Evolutionary conservation across 1,140 invertebrate genomes (phyloP).

Genomic region (Ladona fulva): DNA sequence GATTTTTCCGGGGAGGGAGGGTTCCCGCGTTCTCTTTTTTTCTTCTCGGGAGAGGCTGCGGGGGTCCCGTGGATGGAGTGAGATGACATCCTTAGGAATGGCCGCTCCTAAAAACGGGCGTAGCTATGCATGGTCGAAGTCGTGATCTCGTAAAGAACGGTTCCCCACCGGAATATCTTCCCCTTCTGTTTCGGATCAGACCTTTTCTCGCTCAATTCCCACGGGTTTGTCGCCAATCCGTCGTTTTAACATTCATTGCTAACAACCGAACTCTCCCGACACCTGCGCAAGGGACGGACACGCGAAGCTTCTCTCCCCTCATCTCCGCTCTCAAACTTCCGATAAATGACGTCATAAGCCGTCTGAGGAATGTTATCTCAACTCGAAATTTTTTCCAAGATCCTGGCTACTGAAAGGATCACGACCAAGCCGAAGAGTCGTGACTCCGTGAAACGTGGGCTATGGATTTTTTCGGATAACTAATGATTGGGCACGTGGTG

Average conservation of each 20-base stretch:
- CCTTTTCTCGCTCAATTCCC: background rate
- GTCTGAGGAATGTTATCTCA: background rate
- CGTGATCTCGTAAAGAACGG: background rate
- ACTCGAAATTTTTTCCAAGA: conserved; percentile 1
- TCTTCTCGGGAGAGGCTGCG: too few species aligned
- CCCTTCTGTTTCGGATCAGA: background rate
- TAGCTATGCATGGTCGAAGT: too few species aligned
- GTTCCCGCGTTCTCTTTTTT: too few species aligned
- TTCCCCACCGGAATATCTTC: background rate
- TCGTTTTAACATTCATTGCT: background rate
- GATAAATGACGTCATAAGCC: conserved; percentile 4
- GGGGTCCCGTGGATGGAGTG: too few species aligned
- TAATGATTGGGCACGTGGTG: background rate
- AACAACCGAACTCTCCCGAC: background rate
- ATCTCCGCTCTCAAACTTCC: background rate
- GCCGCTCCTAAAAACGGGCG: too few species aligned
- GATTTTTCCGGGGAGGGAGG: too few species aligned
- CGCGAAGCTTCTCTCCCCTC: background rate
- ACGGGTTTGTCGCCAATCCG: background rate
- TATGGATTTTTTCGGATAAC: background rate
- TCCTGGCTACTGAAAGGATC: background rate
- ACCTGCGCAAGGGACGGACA: background rate
- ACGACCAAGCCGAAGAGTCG: background rate
- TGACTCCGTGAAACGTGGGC: background rate
- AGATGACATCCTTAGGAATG: too few species aligned